Percentiles rank a stretch among this genome's conserved stretches.
Conservation (phyloP, 1,140 invertebrate species). For the Nephotettix cincticeps region DNA sequence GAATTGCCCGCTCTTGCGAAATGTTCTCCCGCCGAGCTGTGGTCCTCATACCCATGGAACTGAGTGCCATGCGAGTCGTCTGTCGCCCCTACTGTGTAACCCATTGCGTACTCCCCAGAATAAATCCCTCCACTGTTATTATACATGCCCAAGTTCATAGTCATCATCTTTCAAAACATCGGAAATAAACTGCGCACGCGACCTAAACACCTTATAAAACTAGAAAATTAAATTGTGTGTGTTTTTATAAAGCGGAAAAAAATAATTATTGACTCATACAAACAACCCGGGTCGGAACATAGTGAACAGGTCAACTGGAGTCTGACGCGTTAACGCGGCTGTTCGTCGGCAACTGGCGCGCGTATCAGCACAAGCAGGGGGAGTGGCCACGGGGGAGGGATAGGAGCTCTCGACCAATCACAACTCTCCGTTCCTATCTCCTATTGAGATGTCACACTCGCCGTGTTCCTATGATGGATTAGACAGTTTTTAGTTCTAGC, state of each 20-base stretch:
- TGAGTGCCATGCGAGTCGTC: constrained; percentile 18
- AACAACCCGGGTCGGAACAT: too few relatives aligned
- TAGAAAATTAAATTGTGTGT: too few relatives aligned
- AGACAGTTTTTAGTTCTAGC: constrained; percentile 29
- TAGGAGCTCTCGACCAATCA: constrained; percentile 29
- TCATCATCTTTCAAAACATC: constrained; percentile 34
- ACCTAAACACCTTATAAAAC: too few relatives aligned
- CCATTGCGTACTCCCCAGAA: constrained; percentile 12
- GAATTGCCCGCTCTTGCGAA: not conserved
- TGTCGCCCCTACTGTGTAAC: not conserved
- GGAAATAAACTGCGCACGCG: too few relatives aligned
- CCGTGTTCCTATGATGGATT: constrained; percentile 33
- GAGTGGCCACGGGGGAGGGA: constrained; percentile 11
- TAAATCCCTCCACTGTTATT: constrained; percentile 21
- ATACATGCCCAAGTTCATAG: constrained; percentile 36
- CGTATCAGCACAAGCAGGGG: not conserved
- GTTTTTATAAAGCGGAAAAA: too few relatives aligned
- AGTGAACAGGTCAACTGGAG: too few relatives aligned
- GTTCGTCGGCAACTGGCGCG: constrained; percentile 3
- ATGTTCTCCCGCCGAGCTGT: constrained; percentile 18
- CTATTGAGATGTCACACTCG: constrained; percentile 34
- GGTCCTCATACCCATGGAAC: constrained; percentile 29
- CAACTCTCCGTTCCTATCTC: constrained; percentile 27
- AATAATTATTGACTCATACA: too few relatives aligned
- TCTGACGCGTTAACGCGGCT: constrained; percentile 4